Evolutionary conservation across 2,113 vertebrate genomes (phyloP).

Genomic region (Phalacrocorax aristotelis): DNA sequence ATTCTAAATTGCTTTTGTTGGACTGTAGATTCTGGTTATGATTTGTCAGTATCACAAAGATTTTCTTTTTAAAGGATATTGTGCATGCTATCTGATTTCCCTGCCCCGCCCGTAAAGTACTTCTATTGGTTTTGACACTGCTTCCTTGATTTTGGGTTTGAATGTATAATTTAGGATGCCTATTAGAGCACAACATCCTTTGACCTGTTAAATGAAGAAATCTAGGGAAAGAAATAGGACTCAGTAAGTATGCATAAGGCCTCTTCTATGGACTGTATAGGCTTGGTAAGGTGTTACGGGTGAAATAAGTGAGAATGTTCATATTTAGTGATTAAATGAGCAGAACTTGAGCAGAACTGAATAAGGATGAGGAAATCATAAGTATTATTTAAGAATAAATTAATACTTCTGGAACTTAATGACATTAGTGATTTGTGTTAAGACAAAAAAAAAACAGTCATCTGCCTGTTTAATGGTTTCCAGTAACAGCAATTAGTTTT

Average conservation of each 20-base stretch:
- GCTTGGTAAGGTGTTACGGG: background rate
- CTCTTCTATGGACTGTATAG: background rate
- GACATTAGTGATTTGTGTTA: background rate
- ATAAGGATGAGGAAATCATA: background rate
- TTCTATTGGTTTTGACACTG: background rate
- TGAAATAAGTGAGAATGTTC: background rate
- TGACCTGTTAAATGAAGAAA: background rate
- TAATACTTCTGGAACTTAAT: background rate
- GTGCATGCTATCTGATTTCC: background rate
- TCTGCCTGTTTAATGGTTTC: background rate
- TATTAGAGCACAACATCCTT: background rate
- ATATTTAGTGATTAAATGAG: background rate
- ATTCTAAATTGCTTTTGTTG: background rate
- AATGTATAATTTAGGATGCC: background rate
- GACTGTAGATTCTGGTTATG: background rate
- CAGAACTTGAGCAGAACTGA: background rate
- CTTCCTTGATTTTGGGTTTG: background rate
- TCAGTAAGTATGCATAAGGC: background rate
- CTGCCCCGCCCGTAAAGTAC: background rate
- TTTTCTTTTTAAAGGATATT: background rate
- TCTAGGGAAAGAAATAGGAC: background rate
- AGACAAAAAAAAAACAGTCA: background rate
- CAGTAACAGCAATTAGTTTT: background rate
- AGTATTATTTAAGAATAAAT: background rate
- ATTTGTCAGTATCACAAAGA: background rate